Evolutionary conservation across 2,797 vertebrate species (phyloP).

Genomic region (Dermochelys coriacea): DNA sequence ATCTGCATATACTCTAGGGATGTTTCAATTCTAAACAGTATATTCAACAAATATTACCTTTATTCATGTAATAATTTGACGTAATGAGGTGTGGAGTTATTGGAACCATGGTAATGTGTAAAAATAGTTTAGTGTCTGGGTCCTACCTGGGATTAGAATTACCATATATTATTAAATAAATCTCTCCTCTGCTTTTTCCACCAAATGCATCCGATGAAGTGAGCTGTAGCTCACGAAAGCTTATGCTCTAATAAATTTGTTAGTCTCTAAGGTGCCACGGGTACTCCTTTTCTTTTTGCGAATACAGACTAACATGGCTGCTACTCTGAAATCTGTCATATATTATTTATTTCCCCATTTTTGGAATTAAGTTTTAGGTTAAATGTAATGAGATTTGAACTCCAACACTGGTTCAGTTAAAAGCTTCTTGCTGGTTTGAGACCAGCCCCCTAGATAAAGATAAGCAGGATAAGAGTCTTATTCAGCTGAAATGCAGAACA

Average conservation of each 20-base stretch:
- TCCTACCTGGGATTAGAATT: background rate
- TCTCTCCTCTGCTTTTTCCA: too few relatives aligned
- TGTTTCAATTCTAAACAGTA: background rate
- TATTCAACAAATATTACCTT: background rate
- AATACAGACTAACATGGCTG: too few relatives aligned
- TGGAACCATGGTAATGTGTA: background rate
- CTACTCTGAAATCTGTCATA: too few relatives aligned
- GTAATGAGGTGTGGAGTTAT: background rate
- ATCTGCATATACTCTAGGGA: background rate
- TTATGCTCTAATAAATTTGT: too few relatives aligned
- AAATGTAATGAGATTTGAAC: too few relatives aligned
- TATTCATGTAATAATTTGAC: background rate
- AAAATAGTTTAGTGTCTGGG: background rate
- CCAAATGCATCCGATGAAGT: too few relatives aligned
- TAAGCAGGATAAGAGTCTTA: background rate
- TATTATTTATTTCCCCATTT: background rate
- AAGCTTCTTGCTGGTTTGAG: background rate
- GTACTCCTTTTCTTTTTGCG: too few relatives aligned
- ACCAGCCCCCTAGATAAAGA: background rate
- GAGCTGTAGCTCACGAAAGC: too few relatives aligned
- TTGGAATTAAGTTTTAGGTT: background rate
- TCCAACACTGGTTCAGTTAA: background rate
- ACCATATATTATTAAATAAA: background rate
- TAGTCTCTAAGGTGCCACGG: too few relatives aligned
- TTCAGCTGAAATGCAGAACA: background rate